Conservation (phyloP, 2,888 invertebrate genomes). For the Clusia tigrina region DNA sequence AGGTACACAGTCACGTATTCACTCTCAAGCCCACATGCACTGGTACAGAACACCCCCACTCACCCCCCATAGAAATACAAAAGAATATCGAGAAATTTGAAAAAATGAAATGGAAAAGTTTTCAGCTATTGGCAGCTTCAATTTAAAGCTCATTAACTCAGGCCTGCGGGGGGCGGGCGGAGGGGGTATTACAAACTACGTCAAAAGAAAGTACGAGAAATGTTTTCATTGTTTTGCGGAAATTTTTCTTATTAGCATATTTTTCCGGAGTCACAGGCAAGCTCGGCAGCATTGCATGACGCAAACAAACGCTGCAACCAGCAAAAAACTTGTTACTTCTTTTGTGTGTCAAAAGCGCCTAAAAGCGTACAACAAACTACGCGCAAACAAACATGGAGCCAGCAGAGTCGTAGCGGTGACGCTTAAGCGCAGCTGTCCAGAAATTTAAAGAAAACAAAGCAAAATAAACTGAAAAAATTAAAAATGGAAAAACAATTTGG, state of each 20-base stretch:
- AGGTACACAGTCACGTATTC: too few relatives aligned
- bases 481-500: neutral
- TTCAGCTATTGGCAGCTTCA: neutral
- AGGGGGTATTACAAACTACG: too few relatives aligned
- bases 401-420: neutral
- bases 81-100: neutral
- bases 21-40: too few relatives aligned
- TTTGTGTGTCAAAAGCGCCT: neutral
- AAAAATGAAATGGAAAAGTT: neutral
- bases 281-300: neutral
- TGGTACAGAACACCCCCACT: too few relatives aligned
- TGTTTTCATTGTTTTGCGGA: neutral
- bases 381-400: neutral
- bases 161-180: too few relatives aligned
- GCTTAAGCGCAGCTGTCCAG: neutral
- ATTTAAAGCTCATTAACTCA: slow-evolving; percentile 1
- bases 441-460: neutral
- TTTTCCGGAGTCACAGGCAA: neutral
- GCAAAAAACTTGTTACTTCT: too few relatives aligned
- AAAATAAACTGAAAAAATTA: neutral
- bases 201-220: neutral
- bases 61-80: too few relatives aligned
- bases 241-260: neutral
- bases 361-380: slow-evolving; percentile 2
- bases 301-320: neutral